These are phyloP conservation scores for Stramonita haemastoma DNA, from an alignment of 2,888 invertebrate genomes.

Conservation along the genomic window DNA sequence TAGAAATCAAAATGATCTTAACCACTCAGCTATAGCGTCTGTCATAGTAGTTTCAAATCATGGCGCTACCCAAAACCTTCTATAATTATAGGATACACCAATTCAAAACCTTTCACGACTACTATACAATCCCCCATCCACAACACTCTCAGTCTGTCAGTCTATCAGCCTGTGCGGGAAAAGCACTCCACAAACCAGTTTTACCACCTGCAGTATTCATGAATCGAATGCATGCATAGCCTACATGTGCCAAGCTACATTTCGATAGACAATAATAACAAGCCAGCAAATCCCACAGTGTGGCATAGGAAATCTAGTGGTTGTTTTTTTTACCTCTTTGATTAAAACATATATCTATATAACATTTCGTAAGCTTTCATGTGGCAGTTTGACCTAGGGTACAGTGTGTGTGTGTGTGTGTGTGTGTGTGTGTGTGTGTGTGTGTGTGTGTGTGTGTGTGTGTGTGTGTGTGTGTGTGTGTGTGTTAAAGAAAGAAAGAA, in stretches of 20 bases:
- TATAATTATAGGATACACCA: too few relatives aligned
- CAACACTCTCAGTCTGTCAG: too few relatives aligned
- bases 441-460: background rate
- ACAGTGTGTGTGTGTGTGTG: background rate
- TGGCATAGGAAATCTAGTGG: background rate
- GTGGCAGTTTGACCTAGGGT: background rate
- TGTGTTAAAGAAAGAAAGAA: background rate
- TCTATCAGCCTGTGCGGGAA: background rate
- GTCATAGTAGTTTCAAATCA: too few relatives aligned
- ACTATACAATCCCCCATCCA: too few relatives aligned
- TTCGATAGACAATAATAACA: background rate
- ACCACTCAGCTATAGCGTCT: too few relatives aligned
- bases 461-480: background rate
- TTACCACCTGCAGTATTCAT: background rate
- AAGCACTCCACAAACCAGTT: background rate
- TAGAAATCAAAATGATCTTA: too few relatives aligned
- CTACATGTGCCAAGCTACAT: background rate
- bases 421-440: background rate
- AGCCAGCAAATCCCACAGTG: background rate
- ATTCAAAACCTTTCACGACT: too few relatives aligned
- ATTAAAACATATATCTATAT: background rate
- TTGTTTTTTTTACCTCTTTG: background rate
- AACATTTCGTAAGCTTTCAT: background rate
- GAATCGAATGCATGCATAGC: too few relatives aligned
- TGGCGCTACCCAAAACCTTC: too few relatives aligned